Evolutionary conservation across 2,113 vertebrate genomes (phyloP), one percentile per base, ranked within the genome.

Genomic region (Protomyctophum bolini): DNA sequence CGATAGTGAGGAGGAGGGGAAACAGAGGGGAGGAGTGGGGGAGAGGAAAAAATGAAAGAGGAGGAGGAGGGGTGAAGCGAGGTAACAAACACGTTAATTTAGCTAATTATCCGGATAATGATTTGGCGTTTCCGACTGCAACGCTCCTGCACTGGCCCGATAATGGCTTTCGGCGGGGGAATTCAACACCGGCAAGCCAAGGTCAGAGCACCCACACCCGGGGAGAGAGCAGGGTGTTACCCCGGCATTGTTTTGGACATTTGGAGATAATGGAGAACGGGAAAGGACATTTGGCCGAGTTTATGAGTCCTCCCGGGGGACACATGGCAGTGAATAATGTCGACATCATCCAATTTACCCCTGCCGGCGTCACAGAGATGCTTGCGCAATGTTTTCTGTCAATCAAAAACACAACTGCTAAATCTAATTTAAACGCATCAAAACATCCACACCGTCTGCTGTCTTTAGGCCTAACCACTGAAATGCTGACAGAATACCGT

Each of bases 101-200:
- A 82, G 82, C 77, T 83, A 80, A 89, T 86, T 88, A 86, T 83
- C 61, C 63, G 21, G 72, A 77, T 83, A 80, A 85, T 79, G 47
- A 81, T 89, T 88, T 83, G 76, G 73, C 75, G 76, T 80, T 77
- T 73, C 69, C 51, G 49, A 77, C 51, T 83, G 51, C 60, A 58
- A 72, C 41, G 58, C 60, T 64, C 45, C 51, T 15, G 4, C 51
- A 11, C 60, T 51, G 33, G 61, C 12, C 58, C 79, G 72, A 61
- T 87, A 68, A 86, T 84, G 69, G 76, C 81, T 58, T 15, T 54
- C 58, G 14, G 55, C 70, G 14, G 71, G 81, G 66, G 75, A 79
- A 80, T 78, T 72, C 67, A 83, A 61, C 12, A 45, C n/a, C 62
- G 46, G 58, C 11, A 79, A 67, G 8, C 29, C 41, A 14, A 59